These are phyloP conservation scores for Psilopsiagon aurifrons DNA, from an alignment of 2,113 vertebrate genomes.

Conservation along the genomic window DNA sequence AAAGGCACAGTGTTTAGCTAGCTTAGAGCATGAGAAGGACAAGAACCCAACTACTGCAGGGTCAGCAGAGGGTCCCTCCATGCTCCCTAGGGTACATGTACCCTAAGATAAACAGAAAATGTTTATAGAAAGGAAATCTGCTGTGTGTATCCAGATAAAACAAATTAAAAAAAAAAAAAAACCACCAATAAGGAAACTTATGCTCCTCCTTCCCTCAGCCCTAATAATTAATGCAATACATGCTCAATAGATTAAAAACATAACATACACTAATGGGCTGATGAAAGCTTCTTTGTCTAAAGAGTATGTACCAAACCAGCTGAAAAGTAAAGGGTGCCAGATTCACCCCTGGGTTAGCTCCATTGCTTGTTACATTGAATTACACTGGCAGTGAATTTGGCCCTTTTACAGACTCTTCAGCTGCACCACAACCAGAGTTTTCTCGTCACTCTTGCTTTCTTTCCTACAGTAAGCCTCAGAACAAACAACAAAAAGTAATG, in stretches of 20 bases:
- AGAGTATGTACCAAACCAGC: background rate
- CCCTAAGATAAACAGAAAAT: background rate
- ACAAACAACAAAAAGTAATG: background rate
- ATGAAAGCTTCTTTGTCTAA: background rate
- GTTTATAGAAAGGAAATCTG: background rate
- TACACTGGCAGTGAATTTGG: conserved; percentile 10
- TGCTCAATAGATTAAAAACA: background rate
- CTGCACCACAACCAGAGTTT: background rate
- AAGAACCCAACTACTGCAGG: background rate
- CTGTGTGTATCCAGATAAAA: background rate
- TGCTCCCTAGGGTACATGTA: background rate
- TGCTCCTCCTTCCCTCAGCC: background rate
- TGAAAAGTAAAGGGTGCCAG: background rate
- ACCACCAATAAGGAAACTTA: background rate
- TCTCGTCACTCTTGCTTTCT: background rate
- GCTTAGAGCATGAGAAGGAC: background rate
- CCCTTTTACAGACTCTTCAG: conserved; percentile 21
- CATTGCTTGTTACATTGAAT: background rate
- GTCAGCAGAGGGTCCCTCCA: background rate
- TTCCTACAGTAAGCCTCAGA: conserved; percentile 9
- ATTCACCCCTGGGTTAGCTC: background rate
- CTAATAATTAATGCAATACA: background rate
- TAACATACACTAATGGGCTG: background rate
- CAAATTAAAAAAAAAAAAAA: fast-evolving
- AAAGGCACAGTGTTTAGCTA: background rate